phyloP scores from a whole-genome alignment of 2,888 invertebrate species.

The Callimorpha dominula region DNA sequence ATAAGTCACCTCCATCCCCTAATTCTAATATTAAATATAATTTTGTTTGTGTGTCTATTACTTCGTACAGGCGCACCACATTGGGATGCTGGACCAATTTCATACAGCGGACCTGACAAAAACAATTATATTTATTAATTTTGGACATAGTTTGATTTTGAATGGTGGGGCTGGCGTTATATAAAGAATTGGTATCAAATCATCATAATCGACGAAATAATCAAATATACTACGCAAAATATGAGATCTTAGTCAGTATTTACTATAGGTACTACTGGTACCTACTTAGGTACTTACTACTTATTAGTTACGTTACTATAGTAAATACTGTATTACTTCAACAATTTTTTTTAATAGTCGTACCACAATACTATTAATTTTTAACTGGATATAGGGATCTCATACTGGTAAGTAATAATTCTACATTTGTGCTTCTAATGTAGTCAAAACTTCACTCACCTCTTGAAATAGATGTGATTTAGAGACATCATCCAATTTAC shows the following conservation, averaged over 20 bases:
- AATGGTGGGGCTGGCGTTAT: no score
- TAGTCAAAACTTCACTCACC: slow-evolving; percentile 82
- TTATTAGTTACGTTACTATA: no score
- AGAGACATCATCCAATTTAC: slow-evolving; percentile 98
- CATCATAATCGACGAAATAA: neutral
- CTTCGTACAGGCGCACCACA: slow-evolving; percentile 99
- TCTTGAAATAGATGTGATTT: slow-evolving; percentile 98
- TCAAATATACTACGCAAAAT: neutral
- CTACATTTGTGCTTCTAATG: neutral
- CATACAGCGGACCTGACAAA: slow-evolving; percentile 95
- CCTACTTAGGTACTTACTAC: no score
- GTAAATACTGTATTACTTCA: no score
- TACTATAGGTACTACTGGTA: neutral
- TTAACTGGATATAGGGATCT: neutral
- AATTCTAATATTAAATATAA: slow-evolving; percentile 98
- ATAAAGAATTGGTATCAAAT: neutral
- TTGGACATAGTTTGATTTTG: neutral
- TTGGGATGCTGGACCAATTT: slow-evolving; percentile 99
- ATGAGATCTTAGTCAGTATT: neutral
- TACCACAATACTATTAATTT: neutral
- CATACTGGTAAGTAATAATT: neutral
- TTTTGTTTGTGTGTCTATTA: slow-evolving; percentile 99
- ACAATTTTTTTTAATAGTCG: no score
- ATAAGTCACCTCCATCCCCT: slow-evolving; percentile 99
- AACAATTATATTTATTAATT: neutral